These are phyloP conservation scores for Coboldia fuscipes DNA, from an alignment of 1,140 invertebrate species.

Conservation along the genomic window DNA sequence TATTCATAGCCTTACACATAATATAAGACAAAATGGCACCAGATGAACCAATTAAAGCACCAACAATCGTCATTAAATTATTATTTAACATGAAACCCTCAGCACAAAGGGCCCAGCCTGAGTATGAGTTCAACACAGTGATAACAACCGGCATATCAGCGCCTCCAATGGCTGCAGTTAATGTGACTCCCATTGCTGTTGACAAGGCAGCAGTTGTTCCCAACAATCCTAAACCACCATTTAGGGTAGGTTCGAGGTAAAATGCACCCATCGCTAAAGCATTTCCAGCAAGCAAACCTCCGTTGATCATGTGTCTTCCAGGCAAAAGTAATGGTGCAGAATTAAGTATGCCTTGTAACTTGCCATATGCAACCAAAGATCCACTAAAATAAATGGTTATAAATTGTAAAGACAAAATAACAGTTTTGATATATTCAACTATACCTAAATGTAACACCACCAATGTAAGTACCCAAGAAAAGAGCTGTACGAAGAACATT, in stretches of 20 bases:
- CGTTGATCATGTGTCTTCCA: conserved; percentile 60
- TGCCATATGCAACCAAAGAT: conserved; percentile 76
- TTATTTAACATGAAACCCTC: conserved; percentile 91
- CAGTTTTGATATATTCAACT: conserved; percentile 4
- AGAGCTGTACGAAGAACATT: conserved; percentile 70
- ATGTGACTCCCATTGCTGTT: conserved; percentile 61
- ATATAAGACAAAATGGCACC: conserved; percentile 86
- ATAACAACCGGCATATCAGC: conserved; percentile 90
- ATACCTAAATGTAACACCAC: conserved; percentile 67
- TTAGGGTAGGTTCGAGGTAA: conserved; percentile 37
- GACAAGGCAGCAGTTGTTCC: conserved; percentile 51
- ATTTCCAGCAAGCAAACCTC: conserved; percentile 40
- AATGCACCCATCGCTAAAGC: conserved; percentile 47
- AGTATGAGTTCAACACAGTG: conserved; percentile 71
- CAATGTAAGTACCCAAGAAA: conserved; percentile 78
- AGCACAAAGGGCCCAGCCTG: conserved; percentile 66
- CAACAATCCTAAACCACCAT: conserved; percentile 33
- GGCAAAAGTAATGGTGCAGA: conserved; percentile 62
- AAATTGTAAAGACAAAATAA: not conserved
- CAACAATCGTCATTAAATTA: conserved; percentile 79
- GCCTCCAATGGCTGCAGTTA: conserved; percentile 76
- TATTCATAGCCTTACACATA: conserved; percentile 93
- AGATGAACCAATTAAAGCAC: conserved; percentile 74
- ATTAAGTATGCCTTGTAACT: conserved; percentile 63
- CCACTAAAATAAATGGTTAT: conserved; percentile 31